Evolutionary conservation across 92 coral and sea anemone genomes (phyloP).

Genomic region (Zoanthus sansibaricus): DNA sequence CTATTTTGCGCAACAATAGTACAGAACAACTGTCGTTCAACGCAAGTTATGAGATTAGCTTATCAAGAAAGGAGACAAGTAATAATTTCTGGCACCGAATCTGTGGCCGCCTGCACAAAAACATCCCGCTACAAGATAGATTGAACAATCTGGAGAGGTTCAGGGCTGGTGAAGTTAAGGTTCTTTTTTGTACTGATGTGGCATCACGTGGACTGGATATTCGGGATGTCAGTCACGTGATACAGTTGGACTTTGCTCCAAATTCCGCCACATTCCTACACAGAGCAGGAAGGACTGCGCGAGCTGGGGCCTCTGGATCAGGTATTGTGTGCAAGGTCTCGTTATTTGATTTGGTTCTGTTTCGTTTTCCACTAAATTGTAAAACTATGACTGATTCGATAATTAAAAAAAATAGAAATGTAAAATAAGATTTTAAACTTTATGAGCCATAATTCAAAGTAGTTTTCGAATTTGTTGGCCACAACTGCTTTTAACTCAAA

Average conservation of each 20-base stretch:
- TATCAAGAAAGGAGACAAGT: conserved; percentile 37
- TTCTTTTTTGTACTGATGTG: conserved; percentile 89
- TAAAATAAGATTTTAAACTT: too few species aligned
- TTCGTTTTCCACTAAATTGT: neutral
- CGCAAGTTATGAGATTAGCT: neutral
- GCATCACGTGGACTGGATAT: conserved; percentile 96
- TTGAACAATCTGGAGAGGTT: conserved; percentile 69
- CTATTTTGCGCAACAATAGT: neutral
- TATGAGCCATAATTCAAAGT: too few species aligned
- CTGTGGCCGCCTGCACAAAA: conserved; percentile 81
- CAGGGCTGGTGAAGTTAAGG: conserved; percentile 66
- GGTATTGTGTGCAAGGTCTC: conserved; percentile 55
- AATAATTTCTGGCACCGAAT: conserved; percentile 58
- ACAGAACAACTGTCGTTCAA: neutral
- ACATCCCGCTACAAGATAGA: conserved; percentile 68
- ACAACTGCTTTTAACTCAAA: too few species aligned
- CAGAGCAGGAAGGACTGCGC: conserved; percentile 95
- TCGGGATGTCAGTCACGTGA: conserved; percentile 90
- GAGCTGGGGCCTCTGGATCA: conserved; percentile 88
- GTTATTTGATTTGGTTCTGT: neutral
- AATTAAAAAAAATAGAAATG: too few species aligned
- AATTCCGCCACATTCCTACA: conserved; percentile 89
- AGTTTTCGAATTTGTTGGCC: too few species aligned
- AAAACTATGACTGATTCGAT: too few species aligned
- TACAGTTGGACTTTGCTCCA: conserved; percentile 94